Percentiles rank a stretch among this genome's conserved stretches.
phyloP scores from a whole-genome alignment of 1,140 invertebrate genomes.

The Nebria ingens region DNA sequence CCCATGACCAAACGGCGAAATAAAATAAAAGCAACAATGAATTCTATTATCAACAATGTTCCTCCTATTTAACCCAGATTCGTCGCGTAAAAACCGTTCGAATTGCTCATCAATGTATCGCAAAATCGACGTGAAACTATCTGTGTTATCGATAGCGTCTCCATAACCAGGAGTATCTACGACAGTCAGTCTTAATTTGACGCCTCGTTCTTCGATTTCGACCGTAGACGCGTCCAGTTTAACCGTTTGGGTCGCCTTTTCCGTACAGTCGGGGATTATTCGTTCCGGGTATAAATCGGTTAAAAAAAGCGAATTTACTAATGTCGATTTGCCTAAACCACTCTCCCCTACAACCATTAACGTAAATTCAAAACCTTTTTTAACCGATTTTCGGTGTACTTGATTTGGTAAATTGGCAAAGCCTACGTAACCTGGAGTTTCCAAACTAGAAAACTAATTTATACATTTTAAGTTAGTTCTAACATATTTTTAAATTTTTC shows the following conservation, averaged over 20 bases:
- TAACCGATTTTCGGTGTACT: slow-evolving; percentile 91
- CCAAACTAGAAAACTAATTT: slow-evolving; percentile 71
- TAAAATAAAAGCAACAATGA: slow-evolving; percentile 98
- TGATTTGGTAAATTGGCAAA: slow-evolving; percentile 94
- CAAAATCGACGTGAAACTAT: slow-evolving; percentile 82
- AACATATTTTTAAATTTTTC: too few relatives aligned
- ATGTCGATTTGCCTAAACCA: slow-evolving; percentile 93
- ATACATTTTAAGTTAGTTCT: too few relatives aligned
- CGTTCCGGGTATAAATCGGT: slow-evolving; percentile 89
- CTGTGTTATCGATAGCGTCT: slow-evolving; percentile 96
- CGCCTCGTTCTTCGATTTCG: slow-evolving; percentile 87
- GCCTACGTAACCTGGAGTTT: slow-evolving; percentile 81
- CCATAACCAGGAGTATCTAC: slow-evolving; percentile 98
- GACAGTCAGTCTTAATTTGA: slow-evolving; percentile 79
- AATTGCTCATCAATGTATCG: slow-evolving; percentile 93
- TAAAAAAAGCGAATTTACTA: slow-evolving; percentile 96
- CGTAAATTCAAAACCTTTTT: slow-evolving; percentile 97
- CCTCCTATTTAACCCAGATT: slow-evolving; percentile 81
- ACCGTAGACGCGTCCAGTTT: slow-evolving; percentile 85
- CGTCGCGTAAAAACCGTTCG: slow-evolving; percentile 81
- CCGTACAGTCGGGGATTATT: slow-evolving; percentile 73
- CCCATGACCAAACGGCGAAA: slow-evolving; percentile 96
- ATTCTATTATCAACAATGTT: slow-evolving; percentile 90
- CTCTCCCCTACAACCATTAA: slow-evolving; percentile 97
- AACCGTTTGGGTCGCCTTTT: slow-evolving; percentile 82